A percentile compares a stretch with the other conserved stretches of the same genome.
Evolutionary conservation across 53 echinoderm and acorn worm species (phyloP).

Genomic region (Glandiceps talaboti): DNA sequence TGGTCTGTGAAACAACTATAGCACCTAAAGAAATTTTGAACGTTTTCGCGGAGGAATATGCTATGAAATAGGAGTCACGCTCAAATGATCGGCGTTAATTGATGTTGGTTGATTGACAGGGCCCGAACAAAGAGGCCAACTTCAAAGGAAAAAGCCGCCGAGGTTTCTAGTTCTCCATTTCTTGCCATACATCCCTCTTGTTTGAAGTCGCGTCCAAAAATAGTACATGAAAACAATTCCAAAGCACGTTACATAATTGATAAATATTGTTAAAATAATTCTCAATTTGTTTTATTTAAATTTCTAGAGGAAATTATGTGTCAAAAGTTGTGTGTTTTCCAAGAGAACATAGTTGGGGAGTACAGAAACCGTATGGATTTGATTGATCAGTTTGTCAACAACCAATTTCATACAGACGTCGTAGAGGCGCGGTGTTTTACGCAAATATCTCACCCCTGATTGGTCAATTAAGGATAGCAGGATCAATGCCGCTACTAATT

Average conservation of each 20-base stretch:
- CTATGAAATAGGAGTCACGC: neutral
- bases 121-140: constrained; percentile 12
- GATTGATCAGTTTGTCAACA: constrained; percentile 13
- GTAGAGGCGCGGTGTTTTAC: constrained; percentile 10
- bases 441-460: neutral
- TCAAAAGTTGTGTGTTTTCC: neutral
- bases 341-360: constrained; percentile 1
- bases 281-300: neutral
- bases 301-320: neutral
- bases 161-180: constrained; percentile 20
- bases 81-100: constrained; percentile 13
- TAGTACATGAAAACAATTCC: too few relatives aligned
- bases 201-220: neutral
- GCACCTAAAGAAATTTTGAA: neutral
- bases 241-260: neutral
- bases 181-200: neutral
- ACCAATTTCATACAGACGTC: constrained; percentile 14
- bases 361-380: neutral
- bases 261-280: too few relatives aligned
- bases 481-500: neutral
- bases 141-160: constrained; percentile 11
- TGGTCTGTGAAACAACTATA: neutral
- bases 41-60: neutral
- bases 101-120: constrained; percentile 43
- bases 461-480: constrained; percentile 2